A percentile compares a stretch with the other conserved stretches of the same genome.
phyloP scores from a whole-genome alignment of 2,888 invertebrate genomes.

The Brenthis ino region DNA sequence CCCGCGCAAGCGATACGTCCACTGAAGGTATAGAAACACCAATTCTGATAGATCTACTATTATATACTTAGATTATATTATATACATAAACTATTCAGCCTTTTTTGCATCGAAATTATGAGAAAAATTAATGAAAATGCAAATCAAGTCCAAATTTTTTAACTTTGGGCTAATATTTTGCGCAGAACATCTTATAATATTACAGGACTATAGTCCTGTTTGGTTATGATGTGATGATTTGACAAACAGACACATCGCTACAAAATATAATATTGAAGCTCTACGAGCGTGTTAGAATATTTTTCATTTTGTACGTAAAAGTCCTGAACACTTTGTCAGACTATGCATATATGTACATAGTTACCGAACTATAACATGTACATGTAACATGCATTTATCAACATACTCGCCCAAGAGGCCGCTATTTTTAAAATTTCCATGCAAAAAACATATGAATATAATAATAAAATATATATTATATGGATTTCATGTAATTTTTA shows the following conservation, averaged over 20 bases:
- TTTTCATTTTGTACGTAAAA: slow-evolving; percentile 6
- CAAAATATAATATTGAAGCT: slow-evolving; percentile 17
- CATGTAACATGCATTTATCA: background rate
- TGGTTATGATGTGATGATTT: background rate
- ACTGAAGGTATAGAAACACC: slow-evolving; percentile 79
- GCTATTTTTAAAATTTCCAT: slow-evolving; percentile 3
- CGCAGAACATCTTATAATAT: background rate
- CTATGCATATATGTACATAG: background rate
- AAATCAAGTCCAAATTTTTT: background rate
- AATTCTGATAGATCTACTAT: slow-evolving; percentile 61
- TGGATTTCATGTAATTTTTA: background rate
- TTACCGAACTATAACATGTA: background rate
- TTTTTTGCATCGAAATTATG: slow-evolving; percentile 1
- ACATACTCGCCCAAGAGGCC: background rate
- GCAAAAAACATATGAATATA: background rate
- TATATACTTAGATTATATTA: slow-evolving; percentile 32
- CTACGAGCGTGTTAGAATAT: slow-evolving; percentile 10
- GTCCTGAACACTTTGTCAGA: background rate
- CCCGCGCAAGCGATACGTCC: slow-evolving; percentile 75
- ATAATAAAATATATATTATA: background rate
- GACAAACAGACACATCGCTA: background rate
- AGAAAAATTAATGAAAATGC: background rate
- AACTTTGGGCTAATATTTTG: background rate
- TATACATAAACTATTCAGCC: background rate
- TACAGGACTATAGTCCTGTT: background rate